Evolutionary conservation across 2,113 vertebrate genomes (phyloP).

Genomic region (Odocoileus virginianus): DNA sequence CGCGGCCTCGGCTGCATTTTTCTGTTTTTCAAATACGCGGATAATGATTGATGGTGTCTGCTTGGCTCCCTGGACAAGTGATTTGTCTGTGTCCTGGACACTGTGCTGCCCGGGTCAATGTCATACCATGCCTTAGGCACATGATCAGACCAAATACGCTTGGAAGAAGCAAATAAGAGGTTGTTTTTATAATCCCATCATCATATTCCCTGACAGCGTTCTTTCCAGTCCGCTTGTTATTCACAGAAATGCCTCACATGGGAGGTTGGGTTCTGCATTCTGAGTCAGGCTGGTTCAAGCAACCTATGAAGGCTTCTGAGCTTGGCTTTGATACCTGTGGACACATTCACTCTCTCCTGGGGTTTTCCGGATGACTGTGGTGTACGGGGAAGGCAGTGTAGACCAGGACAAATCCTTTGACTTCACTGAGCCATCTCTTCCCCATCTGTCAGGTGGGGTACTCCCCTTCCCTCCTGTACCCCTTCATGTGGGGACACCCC

Average conservation of each 20-base stretch:
- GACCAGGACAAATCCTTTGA: not conserved
- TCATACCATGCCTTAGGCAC: not conserved
- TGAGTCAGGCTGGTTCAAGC: not conserved
- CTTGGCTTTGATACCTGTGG: not conserved
- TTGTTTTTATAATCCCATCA: not conserved
- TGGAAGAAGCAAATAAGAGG: not conserved
- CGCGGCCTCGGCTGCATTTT: not conserved
- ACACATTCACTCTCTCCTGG: not conserved
- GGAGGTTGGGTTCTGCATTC: not conserved
- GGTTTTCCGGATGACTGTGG: not conserved
- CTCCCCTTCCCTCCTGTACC: not conserved
- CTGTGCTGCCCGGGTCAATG: not conserved
- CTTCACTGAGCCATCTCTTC: not conserved
- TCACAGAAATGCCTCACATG: not conserved
- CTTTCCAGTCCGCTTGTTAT: not conserved
- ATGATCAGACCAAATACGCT: not conserved
- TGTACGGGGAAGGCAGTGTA: not conserved
- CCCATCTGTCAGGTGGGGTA: not conserved
- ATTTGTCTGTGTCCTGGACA: not conserved
- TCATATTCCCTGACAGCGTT: not conserved
- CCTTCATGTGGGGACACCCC: not conserved
- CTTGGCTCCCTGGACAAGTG: not conserved
- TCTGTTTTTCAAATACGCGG: not conserved
- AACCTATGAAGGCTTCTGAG: not conserved
- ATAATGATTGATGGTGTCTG: slow-evolving; percentile 4